These are phyloP conservation scores for Patella depressa DNA, from an alignment of 2,888 invertebrate species.

Conservation along the genomic window DNA sequence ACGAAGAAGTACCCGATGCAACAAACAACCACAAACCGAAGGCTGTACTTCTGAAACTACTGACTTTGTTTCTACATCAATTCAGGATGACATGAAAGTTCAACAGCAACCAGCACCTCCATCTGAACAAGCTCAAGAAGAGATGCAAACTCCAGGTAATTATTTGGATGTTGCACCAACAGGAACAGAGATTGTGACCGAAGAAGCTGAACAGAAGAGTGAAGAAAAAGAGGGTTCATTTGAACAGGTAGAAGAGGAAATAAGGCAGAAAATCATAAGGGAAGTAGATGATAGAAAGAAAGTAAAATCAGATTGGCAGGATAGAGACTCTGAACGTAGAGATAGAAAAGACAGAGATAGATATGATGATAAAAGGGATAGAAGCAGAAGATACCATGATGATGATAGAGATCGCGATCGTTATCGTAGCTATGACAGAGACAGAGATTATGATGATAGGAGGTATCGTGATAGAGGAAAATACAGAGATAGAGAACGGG, in stretches of 20 bases:
- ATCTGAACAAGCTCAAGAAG: neutral
- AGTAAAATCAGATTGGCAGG: slow-evolving; percentile 14
- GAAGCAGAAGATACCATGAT: slow-evolving; percentile 33
- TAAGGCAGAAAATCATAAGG: slow-evolving; percentile 26
- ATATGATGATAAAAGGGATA: slow-evolving; percentile 20
- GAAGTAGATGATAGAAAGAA: slow-evolving; percentile 22
- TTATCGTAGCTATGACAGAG: slow-evolving; percentile 13
- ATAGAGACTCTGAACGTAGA: slow-evolving; percentile 35
- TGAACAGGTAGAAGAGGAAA: slow-evolving; percentile 30
- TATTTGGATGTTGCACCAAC: neutral
- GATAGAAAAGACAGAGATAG: slow-evolving; percentile 15
- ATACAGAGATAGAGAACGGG: slow-evolving; percentile 21
- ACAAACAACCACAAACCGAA: too few relatives aligned
- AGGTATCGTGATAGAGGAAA: slow-evolving; percentile 24
- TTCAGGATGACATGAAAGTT: too few relatives aligned
- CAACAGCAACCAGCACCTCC: neutral
- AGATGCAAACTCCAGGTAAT: neutral
- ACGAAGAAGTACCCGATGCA: neutral
- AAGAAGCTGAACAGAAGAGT: slow-evolving; percentile 28
- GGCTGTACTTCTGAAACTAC: too few relatives aligned
- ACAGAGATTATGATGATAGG: slow-evolving; percentile 15
- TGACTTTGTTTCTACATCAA: too few relatives aligned
- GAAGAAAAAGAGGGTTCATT: slow-evolving; percentile 23
- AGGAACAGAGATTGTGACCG: slow-evolving; percentile 22
- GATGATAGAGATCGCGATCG: slow-evolving; percentile 30